Conservation (phyloP, 2,797 vertebrate species). For the Melopsittacus undulatus region DNA sequence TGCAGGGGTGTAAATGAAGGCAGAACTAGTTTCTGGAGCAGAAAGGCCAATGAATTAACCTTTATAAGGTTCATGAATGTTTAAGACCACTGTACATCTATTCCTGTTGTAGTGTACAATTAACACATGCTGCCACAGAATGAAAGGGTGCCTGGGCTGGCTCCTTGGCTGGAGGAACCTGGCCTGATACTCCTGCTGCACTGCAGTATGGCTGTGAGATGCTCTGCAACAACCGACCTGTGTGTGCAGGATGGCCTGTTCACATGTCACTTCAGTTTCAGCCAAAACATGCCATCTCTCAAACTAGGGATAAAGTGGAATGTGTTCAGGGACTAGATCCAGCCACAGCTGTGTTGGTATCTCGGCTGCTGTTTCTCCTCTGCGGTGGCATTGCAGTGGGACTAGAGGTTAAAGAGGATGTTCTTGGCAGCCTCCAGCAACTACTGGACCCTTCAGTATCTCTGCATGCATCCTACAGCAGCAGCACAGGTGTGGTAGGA, state of each 20-base stretch:
- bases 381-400: background rate
- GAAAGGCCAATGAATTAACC: background rate
- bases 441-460: background rate
- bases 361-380: background rate
- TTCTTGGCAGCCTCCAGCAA: background rate
- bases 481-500: background rate
- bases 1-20: background rate
- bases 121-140: background rate
- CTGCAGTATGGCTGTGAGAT: background rate
- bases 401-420: background rate
- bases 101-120: background rate
- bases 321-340: background rate
- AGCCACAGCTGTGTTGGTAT: background rate
- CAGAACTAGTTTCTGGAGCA: background rate
- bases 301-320: background rate
- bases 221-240: background rate
- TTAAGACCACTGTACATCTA: background rate
- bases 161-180: background rate
- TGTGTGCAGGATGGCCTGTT: accelerated
- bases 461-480: background rate
- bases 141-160: background rate
- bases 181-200: background rate
- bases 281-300: background rate
- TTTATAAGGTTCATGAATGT: background rate
- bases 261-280: background rate